Base-by-base conservation (phyloP, 2,888 invertebrate genomes). In the Oligia strigilis region DNA sequence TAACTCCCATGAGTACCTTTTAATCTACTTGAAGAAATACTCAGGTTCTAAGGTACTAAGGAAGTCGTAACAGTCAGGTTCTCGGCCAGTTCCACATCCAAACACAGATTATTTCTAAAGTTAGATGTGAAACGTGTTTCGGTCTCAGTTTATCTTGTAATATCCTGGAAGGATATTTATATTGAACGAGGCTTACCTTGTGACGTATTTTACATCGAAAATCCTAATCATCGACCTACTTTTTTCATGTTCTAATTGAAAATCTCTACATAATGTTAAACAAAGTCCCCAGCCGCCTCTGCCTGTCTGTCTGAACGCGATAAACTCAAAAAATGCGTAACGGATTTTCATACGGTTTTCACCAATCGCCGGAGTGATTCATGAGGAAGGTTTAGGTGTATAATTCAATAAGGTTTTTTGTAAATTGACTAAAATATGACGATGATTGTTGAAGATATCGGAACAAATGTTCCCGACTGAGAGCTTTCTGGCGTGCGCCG, bases 61-160 rank as follows among this genome's bases (percentile, higher is more conserved):
- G 75, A 88, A 85, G 72, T 85, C 69, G 46, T 88, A 81, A 77
- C 65, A n/a, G 58, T 40, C 64, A n/a, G 46, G 75, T 64, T 74
- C 66, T 62, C 49, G 49, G 65, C 81, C 76, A 69, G 67, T n/a
- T 75, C 62, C 64, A 73, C 23, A 62, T 65, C 17, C 49, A 77
- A 72, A 86, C 67, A 73, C 65, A 74, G 76, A 79, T 66, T 78
- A 87, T 67, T 75, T 43, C 72, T 81, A 49, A 72, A 71, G 62
- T 62, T 14, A 62, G 52, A 72, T 40, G 19, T 46, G 14, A 75
- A 85, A 88, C 82, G 13, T 81, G 88, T 88, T 87, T 75, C 58
- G 9, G 2, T 43, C n/a, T n/a, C 14, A 72, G 72, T 73, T 64
- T 58, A 79, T 79, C 75, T 23, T 72, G 55, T 19, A 19, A 58